Evolutionary conservation across 2,888 invertebrate species (phyloP).

Genomic region (Fissipunctia ypsillon): DNA sequence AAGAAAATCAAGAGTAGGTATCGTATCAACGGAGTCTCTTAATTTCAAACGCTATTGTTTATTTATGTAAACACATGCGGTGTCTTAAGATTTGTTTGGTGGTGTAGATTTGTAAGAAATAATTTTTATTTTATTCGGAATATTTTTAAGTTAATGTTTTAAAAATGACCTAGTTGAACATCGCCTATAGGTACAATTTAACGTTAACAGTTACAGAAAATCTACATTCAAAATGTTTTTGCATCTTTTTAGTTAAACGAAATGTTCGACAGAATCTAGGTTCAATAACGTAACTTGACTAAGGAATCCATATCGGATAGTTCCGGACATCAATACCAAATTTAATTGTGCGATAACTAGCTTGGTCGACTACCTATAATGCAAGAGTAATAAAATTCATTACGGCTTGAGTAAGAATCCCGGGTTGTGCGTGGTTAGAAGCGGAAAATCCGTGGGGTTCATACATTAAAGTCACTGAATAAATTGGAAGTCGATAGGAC

Average conservation of each 20-base stretch:
- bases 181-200: background rate
- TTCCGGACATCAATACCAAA: constrained; percentile 64
- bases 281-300: constrained; percentile 4
- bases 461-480: constrained; percentile 83
- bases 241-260: background rate
- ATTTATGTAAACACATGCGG: constrained; percentile 29
- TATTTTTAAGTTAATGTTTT: background rate
- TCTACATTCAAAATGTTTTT: background rate
- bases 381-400: constrained; percentile 84
- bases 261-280: background rate
- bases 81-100: no score
- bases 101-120: background rate
- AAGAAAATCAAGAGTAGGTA: constrained; percentile 49
- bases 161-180: background rate
- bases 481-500: constrained; percentile 85
- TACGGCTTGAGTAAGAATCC: constrained; percentile 79
- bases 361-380: constrained; percentile 68
- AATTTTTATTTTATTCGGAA: background rate
- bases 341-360: constrained; percentile 77
- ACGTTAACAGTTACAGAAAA: background rate
- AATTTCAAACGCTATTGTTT: constrained; percentile 51
- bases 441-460: constrained; percentile 79
- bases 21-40: constrained; percentile 35
- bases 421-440: constrained; percentile 74
- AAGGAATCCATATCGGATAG: constrained; percentile 9